phyloP scores from a whole-genome alignment of 2,113 vertebrate genomes.

The Microcebus lehilahytsara region DNA sequence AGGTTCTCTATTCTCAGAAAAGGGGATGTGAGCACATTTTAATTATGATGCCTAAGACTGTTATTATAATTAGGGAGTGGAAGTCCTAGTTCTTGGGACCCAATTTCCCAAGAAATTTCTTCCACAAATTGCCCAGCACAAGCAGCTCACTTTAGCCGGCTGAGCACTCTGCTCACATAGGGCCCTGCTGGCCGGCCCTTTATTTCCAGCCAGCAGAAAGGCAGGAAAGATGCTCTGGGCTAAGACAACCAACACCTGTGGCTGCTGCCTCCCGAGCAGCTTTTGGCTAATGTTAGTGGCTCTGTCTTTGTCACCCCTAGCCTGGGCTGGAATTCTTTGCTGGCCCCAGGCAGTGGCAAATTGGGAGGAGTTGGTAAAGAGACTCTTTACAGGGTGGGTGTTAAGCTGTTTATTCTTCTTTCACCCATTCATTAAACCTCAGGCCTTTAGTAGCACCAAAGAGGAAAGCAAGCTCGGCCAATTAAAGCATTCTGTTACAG shows the following conservation, averaged over 20 bases:
- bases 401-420: not conserved
- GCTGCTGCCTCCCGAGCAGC: not conserved
- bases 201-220: not conserved
- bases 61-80: not conserved
- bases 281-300: no score
- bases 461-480: not conserved
- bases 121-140: not conserved
- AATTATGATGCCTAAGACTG: not conserved
- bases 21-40: slow-evolving; percentile 10
- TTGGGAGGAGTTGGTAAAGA: not conserved
- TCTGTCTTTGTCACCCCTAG: not conserved
- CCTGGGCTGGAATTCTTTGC: not conserved
- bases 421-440: not conserved
- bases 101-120: not conserved
- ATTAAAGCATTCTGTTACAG: not conserved
- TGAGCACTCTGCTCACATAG: not conserved
- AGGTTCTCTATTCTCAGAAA: slow-evolving; percentile 8
- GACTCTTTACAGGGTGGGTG: not conserved
- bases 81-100: not conserved
- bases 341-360: not conserved
- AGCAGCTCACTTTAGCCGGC: not conserved
- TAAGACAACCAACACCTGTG: not conserved
- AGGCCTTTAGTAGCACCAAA: not conserved
- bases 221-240: not conserved
- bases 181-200: not conserved